Base-by-base conservation (phyloP, 2,888 invertebrate species). In the Apodemia zela region DNA sequence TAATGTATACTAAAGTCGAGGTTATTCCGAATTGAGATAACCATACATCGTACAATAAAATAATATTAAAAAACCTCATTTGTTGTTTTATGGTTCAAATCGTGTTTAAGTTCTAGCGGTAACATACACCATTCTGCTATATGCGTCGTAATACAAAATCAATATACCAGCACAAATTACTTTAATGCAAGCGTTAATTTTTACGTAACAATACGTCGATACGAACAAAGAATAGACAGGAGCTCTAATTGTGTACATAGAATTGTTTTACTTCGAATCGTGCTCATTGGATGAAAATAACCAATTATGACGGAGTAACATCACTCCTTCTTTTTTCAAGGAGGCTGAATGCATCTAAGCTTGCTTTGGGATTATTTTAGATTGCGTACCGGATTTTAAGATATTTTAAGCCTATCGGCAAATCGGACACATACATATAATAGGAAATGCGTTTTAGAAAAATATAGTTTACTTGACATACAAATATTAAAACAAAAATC, bases 61-160 rank as follows among this genome's bases (percentile, higher is more conserved):
- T n/a, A n/a, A n/a, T n/a, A 5, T 15, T 0, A n/a, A 47, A 47
- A 47, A 15, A n/a, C 1, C 29, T 29, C 29, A 4, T 29, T 29
- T 42, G 3, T 51, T n/a, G n/a, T n/a, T n/a, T n/a, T n/a, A n/a
- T 18, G 21, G 13, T 18, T 11, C 11, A 7, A 21, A 21, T 51
- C 13, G 21, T 10, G 21, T 18, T 18, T 18, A 18, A 25, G 51
- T 21, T 54, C 51, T 25, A 54, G 21, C 18, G 25, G 13, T 13
- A 15, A 54, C 54, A 54, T 54, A 21, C 54, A 54, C 15, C 17
- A 51, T 21, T 18, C 25, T 25, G 54, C 61, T 49, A 51, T 51
- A 61, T 61, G 51, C 51, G 61, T 61, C 61, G 45, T 47, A 49
- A 61, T 25, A 54, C 54, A 61, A 33, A 61, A 61, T 51, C 51